phyloP scores from a whole-genome alignment of 2,113 vertebrate species.

The Telmatochromis sp. region DNA sequence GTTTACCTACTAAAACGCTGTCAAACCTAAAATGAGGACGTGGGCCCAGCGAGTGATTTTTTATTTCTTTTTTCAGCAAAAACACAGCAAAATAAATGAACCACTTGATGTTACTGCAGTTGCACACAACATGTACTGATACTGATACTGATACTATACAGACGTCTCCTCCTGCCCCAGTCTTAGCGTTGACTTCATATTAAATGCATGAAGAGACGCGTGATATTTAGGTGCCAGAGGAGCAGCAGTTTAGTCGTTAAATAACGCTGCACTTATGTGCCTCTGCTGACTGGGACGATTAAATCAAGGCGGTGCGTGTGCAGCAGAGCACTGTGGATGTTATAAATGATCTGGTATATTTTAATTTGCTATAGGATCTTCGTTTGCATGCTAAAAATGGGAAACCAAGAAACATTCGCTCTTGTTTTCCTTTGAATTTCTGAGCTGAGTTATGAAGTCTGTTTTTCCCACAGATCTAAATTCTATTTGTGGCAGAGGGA shows the following conservation, averaged over 20 bases:
- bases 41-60: neutral
- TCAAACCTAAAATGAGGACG: neutral
- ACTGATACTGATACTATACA: neutral
- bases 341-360: neutral
- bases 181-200: neutral
- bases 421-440: neutral
- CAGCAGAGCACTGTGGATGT: neutral
- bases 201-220: neutral
- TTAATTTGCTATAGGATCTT: neutral
- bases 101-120: neutral
- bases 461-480: neutral
- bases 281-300: neutral
- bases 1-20: rapidly evolving
- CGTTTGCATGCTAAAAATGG: neutral
- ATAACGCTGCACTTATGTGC: neutral
- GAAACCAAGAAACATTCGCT: neutral
- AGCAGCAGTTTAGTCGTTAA: neutral
- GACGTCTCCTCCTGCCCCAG: neutral
- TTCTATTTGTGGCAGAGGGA: neutral
- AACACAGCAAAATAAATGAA: neutral
- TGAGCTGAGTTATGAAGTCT: neutral
- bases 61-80: neutral
- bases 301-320: neutral
- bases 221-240: neutral
- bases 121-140: neutral